Conservation (phyloP, 30 jellyfish, hydroid and myxozoan genomes). For the Aurelia aurita region DNA sequence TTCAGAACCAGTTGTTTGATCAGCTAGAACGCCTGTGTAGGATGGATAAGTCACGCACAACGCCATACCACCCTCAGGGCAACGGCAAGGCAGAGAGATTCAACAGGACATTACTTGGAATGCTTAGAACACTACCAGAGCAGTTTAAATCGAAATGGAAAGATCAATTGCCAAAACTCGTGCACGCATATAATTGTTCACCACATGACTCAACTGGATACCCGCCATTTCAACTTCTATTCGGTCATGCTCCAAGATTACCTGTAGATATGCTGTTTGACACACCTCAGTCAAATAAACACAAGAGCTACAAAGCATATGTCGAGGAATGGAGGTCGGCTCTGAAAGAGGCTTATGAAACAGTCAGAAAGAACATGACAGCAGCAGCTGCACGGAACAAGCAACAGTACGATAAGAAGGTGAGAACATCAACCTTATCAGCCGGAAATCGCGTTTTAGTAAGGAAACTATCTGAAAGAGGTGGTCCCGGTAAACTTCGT, state of each 20-base stretch:
- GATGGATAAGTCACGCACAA: constrained; percentile 17
- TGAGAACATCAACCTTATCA: not conserved
- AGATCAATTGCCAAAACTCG: constrained; percentile 4
- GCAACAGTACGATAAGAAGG: not conserved
- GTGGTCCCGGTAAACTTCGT: constrained; percentile 52
- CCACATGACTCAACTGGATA: constrained; percentile 54
- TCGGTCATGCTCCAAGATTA: constrained; percentile 43
- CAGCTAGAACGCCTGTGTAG: constrained; percentile 27
- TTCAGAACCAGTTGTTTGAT: constrained; percentile 42
- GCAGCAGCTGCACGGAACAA: not conserved
- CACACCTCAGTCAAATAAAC: not conserved
- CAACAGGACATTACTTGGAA: constrained; percentile 30
- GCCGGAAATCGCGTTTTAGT: constrained; percentile 26
- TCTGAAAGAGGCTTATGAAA: constrained; percentile 8
- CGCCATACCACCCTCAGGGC: constrained; percentile 50
- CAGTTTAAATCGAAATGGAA: constrained; percentile 1
- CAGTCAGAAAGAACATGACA: not conserved
- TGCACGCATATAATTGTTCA: constrained; percentile 26
- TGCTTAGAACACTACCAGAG: constrained; percentile 41
- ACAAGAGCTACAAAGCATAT: not conserved
- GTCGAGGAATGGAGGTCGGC: constrained; percentile 24
- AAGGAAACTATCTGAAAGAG: constrained; percentile 36
- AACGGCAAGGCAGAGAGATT: constrained; percentile 35
- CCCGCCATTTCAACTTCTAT: constrained; percentile 27
- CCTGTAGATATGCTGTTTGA: constrained; percentile 33